These are phyloP conservation scores for Lophius piscatorius DNA, from an alignment of 2,113 vertebrate genomes.

Conservation along the genomic window DNA sequence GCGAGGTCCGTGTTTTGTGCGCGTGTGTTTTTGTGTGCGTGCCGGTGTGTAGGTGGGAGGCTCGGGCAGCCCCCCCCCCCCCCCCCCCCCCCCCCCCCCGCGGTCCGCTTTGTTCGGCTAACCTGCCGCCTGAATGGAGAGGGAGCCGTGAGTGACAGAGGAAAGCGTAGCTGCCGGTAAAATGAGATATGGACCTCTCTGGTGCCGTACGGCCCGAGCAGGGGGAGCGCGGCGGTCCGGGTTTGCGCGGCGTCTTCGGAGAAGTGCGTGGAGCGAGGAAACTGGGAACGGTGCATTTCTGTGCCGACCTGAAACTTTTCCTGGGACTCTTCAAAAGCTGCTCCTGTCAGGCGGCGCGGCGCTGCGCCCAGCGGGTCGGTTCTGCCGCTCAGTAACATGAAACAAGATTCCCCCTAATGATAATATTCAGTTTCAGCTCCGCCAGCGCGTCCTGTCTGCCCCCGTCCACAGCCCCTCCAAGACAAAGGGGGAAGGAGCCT, in stretches of 20 bases:
- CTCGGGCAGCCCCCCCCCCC: slow-evolving; percentile 73
- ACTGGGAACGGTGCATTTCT: not conserved
- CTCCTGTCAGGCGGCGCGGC: slow-evolving; percentile 57
- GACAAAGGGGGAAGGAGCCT: slow-evolving; percentile 91
- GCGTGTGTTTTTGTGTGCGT: slow-evolving; percentile 16
- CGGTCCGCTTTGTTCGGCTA: slow-evolving; percentile 76
- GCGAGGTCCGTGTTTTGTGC: slow-evolving; percentile 47
- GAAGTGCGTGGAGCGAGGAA: slow-evolving; percentile 9
- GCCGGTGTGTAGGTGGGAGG: slow-evolving; percentile 60
- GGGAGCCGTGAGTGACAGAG: slow-evolving; percentile 77
- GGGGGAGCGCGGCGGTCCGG: slow-evolving; percentile 33
- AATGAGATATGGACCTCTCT: slow-evolving; percentile 89
- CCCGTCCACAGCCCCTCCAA: slow-evolving; percentile 88
- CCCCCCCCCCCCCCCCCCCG: too few relatives aligned
- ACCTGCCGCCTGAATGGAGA: slow-evolving; percentile 72
- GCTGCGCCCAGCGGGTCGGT: slow-evolving; percentile 26
- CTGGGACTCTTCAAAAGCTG: slow-evolving; percentile 66
- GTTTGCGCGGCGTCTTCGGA: slow-evolving; percentile 13
- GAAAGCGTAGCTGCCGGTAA: slow-evolving; percentile 85
- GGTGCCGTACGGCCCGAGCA: slow-evolving; percentile 79
- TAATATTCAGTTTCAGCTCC: slow-evolving; percentile 94
- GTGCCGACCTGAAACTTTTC: not conserved
- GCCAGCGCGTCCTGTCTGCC: slow-evolving; percentile 87
- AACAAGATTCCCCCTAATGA: slow-evolving; percentile 88
- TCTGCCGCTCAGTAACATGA: slow-evolving; percentile 88